Conservation (phyloP, 1,140 invertebrate genomes). For the Eulimnadia texana region DNA sequence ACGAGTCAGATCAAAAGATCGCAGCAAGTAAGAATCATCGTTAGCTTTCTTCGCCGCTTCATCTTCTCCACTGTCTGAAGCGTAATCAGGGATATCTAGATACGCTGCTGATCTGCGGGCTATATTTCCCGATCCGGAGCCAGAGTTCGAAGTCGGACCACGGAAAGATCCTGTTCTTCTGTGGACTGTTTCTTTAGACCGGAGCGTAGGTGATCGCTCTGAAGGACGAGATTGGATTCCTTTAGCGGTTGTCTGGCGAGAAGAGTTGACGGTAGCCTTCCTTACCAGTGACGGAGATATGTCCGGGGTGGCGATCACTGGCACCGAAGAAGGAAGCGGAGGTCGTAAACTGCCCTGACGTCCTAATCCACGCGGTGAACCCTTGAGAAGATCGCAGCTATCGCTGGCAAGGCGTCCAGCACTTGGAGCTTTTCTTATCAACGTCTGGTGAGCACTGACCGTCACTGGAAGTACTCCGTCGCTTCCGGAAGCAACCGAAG, state of each 20-base stretch:
- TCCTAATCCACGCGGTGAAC: slow-evolving; percentile 2
- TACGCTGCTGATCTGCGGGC: slow-evolving; percentile 45
- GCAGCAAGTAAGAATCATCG: slow-evolving; percentile 64
- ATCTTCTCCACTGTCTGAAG: slow-evolving; percentile 23
- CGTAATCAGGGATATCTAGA: slow-evolving; percentile 53
- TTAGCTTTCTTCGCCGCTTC: slow-evolving; percentile 37
- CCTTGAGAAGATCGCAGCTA: slow-evolving; percentile 8
- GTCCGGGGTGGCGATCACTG: slow-evolving; percentile 22
- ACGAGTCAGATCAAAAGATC: slow-evolving; percentile 74
- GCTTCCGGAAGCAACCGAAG: slow-evolving; percentile 28
- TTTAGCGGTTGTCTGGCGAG: background rate
- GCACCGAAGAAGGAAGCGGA: slow-evolving; percentile 18
- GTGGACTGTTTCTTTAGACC: background rate
- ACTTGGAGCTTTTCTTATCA: slow-evolving; percentile 22
- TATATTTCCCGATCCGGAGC: background rate
- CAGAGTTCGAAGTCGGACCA: background rate
- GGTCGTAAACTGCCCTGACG: slow-evolving; percentile 13
- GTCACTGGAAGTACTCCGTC: slow-evolving; percentile 17
- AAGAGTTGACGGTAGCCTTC: slow-evolving; percentile 13
- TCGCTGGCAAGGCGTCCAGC: slow-evolving; percentile 20
- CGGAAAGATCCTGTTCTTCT: background rate
- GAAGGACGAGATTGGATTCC: background rate
- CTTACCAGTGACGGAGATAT: slow-evolving; percentile 18
- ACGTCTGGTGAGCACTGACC: slow-evolving; percentile 22
- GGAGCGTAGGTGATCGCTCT: background rate